A percentile compares a stretch with the other conserved stretches of the same genome.
phyloP scores from a whole-genome alignment of 2,888 invertebrate species.

The Steinernema hermaphroditum region DNA sequence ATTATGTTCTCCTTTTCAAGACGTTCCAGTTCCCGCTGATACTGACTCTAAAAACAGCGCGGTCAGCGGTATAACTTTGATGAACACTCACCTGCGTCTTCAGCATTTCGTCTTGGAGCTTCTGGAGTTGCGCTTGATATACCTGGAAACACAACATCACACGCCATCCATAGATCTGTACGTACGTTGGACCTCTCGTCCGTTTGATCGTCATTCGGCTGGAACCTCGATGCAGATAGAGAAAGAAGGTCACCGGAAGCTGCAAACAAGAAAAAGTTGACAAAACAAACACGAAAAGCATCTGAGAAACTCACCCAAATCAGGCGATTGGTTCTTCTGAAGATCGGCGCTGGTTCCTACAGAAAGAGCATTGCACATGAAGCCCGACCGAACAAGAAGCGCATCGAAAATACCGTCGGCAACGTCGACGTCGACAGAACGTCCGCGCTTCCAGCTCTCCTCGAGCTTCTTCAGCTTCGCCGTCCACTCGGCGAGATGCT shows the following conservation, averaged over 20 bases:
- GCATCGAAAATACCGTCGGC: slow-evolving; percentile 16
- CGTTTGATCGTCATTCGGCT: neutral
- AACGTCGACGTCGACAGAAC: neutral
- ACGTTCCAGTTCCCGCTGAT: slow-evolving; percentile 88
- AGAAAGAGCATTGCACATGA: too few species aligned
- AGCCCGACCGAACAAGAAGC: neutral
- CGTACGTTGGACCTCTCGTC: neutral
- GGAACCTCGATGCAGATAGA: slow-evolving; percentile 28
- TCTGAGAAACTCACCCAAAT: neutral
- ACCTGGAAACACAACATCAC: slow-evolving; percentile 33
- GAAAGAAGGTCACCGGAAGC: slow-evolving; percentile 16
- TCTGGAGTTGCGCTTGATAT: slow-evolving; percentile 72
- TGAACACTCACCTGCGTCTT: slow-evolving; percentile 72
- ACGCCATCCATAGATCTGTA: neutral
- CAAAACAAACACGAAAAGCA: neutral
- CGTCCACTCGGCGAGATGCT: slow-evolving; percentile 48
- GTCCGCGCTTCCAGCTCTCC: slow-evolving; percentile 35
- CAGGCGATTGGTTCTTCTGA: neutral
- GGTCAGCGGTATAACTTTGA: too few species aligned
- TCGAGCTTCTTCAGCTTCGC: slow-evolving; percentile 46
- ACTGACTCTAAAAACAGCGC: slow-evolving; percentile 77
- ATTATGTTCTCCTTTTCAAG: slow-evolving; percentile 90
- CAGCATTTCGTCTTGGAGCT: slow-evolving; percentile 86
- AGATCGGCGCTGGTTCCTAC: slow-evolving; percentile 1
- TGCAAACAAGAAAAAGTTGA: slow-evolving; percentile 6